phyloP scores from a whole-genome alignment of 2,888 invertebrate genomes.

The Hirtodrosophila trivittata region DNA sequence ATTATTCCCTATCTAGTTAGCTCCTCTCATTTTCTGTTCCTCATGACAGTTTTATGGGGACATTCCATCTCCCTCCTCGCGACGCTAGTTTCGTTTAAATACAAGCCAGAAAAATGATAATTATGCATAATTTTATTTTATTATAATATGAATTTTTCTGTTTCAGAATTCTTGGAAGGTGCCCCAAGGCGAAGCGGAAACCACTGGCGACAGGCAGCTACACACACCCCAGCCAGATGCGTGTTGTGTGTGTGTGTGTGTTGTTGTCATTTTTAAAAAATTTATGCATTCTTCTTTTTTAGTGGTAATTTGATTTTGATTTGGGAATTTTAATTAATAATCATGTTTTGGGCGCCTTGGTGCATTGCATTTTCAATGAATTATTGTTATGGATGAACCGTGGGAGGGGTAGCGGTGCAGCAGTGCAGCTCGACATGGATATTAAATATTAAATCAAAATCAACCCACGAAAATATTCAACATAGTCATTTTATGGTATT shows the following conservation, averaged over 20 bases:
- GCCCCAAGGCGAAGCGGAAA: constrained; percentile 61
- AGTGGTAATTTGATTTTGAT: constrained; percentile 79
- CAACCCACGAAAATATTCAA: constrained; percentile 36
- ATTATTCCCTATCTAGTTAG: constrained; percentile 37
- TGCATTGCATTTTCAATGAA: constrained; percentile 60
- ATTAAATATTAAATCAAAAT: constrained; percentile 43
- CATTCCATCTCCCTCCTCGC: constrained; percentile 5
- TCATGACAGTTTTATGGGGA: constrained; percentile 65
- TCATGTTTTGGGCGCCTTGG: constrained; percentile 59
- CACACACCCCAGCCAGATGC: constrained; percentile 13
- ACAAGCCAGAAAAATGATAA: constrained; percentile 58
- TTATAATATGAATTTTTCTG: constrained; percentile 59
- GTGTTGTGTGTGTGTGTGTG: constrained; percentile 17
- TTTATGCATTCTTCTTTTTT: constrained; percentile 67
- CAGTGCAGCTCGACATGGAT: constrained; percentile 25
- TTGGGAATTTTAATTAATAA: constrained; percentile 80
- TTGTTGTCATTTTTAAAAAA: constrained; percentile 55
- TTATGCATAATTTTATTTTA: constrained; percentile 76
- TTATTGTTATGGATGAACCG: constrained; percentile 42
- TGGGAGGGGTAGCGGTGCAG: neutral
- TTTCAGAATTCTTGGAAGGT: constrained; percentile 57
- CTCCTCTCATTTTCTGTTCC: constrained; percentile 57
- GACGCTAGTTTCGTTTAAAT: constrained; percentile 62
- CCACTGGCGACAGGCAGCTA: constrained; percentile 65
- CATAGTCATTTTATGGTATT: constrained; percentile 66